A percentile compares a stretch with the other conserved stretches of the same genome.
Conservation (phyloP, 30 jellyfish, hydroid and myxozoan species). For the Phacellophora camtschatica region DNA sequence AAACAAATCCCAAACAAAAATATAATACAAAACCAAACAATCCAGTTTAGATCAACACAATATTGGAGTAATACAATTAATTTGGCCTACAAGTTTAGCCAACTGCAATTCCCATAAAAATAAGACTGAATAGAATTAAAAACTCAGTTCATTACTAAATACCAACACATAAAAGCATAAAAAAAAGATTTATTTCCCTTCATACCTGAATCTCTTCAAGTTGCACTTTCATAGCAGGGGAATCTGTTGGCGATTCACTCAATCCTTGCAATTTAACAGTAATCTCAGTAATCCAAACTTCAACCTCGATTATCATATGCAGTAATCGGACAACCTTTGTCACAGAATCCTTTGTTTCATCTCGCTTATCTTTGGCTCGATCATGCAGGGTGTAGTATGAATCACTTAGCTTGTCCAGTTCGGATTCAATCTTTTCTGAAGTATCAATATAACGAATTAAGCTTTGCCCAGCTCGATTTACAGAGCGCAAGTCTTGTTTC, state of each 20-base stretch:
- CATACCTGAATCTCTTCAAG: slow-evolving; percentile 79
- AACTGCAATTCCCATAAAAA: too few species aligned
- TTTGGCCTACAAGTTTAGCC: too few species aligned
- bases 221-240: slow-evolving; percentile 52
- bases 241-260: slow-evolving; percentile 63
- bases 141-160: too few species aligned
- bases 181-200: too few species aligned
- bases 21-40: too few species aligned
- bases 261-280: slow-evolving; percentile 19
- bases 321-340: slow-evolving; percentile 33
- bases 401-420: slow-evolving; percentile 89
- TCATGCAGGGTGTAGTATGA: slow-evolving; percentile 58
- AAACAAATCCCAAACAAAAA: too few species aligned
- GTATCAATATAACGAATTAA: slow-evolving; percentile 78
- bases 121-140: too few species aligned
- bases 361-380: slow-evolving; percentile 70
- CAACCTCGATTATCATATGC: slow-evolving; percentile 70
- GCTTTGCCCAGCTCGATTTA: slow-evolving; percentile 92
- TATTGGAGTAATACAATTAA: too few species aligned
- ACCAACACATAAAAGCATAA: too few species aligned
- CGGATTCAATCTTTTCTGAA: slow-evolving; percentile 79
- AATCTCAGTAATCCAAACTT: slow-evolving; percentile 79
- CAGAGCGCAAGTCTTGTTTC: slow-evolving; percentile 86
- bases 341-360: slow-evolving; percentile 52
- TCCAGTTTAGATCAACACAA: too few species aligned